phyloP scores from a whole-genome alignment of 2,888 invertebrate genomes.

The Tetragnatha montana region DNA sequence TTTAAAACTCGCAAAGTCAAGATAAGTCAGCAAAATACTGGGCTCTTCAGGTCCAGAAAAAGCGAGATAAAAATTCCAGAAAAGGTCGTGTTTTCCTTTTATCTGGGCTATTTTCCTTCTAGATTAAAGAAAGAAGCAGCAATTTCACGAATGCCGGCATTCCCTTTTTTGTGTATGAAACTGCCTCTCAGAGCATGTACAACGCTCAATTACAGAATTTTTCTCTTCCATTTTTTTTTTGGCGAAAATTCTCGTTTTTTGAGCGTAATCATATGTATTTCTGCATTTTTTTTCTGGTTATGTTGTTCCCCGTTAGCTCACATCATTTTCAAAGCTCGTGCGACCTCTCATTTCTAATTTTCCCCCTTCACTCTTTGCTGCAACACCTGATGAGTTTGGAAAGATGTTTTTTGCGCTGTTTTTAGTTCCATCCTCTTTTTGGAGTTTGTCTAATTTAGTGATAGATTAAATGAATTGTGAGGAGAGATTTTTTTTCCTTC shows the following conservation, averaged over 20 bases:
- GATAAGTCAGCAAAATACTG: conserved; percentile 60
- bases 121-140: conserved; percentile 48
- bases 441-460: neutral
- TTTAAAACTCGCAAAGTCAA: conserved; percentile 61
- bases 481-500: neutral
- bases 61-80: conserved; percentile 47
- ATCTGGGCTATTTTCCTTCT: conserved; percentile 43
- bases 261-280: conserved; percentile 52
- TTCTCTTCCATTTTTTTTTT: conserved; percentile 27
- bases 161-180: conserved; percentile 24
- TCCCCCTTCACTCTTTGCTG: neutral
- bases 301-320: neutral
- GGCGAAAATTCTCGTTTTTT: conserved; percentile 5
- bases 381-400: conserved; percentile 30
- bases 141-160: conserved; percentile 46
- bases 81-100: conserved; percentile 60
- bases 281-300: conserved; percentile 1
- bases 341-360: conserved; percentile 10
- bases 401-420: neutral
- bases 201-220: conserved; percentile 53
- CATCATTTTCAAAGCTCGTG: conserved; percentile 16
- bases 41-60: conserved; percentile 23
- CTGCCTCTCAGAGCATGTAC: conserved; percentile 39
- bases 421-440: neutral
- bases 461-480: neutral